phyloP scores from a whole-genome alignment of 1,140 invertebrate species.

The Ylistrum balloti region DNA sequence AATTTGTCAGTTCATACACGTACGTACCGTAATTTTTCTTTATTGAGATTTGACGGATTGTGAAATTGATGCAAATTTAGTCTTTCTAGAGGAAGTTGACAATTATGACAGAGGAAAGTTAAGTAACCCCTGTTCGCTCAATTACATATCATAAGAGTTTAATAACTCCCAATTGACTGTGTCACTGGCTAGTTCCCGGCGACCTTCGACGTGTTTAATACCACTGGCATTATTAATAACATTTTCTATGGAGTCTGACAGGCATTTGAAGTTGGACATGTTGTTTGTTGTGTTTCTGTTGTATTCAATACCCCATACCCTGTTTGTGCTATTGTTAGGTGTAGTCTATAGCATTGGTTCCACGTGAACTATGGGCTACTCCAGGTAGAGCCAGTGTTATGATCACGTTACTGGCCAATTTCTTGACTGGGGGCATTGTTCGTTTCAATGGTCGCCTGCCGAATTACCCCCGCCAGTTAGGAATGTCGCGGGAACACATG shows the following conservation, averaged over 20 bases:
- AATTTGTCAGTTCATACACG: background rate
- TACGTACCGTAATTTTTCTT: background rate
- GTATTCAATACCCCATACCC: background rate
- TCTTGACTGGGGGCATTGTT: background rate
- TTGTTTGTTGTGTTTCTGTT: background rate
- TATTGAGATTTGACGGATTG: background rate
- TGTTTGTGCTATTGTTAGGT: background rate
- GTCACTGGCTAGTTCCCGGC: background rate
- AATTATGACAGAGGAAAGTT: slow-evolving; percentile 12
- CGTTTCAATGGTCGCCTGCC: background rate
- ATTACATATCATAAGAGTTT: slow-evolving; percentile 3
- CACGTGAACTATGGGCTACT: background rate
- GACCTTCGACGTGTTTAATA: background rate
- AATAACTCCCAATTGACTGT: background rate
- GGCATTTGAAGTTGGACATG: background rate
- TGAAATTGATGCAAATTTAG: background rate
- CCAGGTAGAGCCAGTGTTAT: background rate
- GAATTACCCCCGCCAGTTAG: background rate
- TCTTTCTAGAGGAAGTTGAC: background rate
- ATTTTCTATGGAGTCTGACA: background rate
- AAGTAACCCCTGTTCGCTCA: background rate
- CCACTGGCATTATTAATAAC: background rate
- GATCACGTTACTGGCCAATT: background rate
- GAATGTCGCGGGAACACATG: slow-evolving; percentile 16
- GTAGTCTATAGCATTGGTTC: background rate